phyloP scores from a whole-genome alignment of 1,140 invertebrate genomes.

The Caenorhabditis tropicalis region DNA sequence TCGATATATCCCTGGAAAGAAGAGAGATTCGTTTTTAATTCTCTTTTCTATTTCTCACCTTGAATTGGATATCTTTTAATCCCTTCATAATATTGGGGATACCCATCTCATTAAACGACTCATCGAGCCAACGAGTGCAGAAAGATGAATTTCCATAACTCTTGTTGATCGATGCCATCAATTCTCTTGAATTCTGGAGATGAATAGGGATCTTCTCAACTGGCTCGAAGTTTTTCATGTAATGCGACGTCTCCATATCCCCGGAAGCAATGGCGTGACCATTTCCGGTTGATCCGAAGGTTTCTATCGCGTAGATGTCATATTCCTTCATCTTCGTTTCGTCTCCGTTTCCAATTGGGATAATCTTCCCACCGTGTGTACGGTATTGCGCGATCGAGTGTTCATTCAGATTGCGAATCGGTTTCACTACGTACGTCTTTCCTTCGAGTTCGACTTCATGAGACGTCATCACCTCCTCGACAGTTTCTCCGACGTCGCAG shows the following conservation, averaged over 20 bases:
- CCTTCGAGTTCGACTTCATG: constrained; percentile 98
- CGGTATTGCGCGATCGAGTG: constrained; percentile 69
- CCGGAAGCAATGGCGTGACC: constrained; percentile 97
- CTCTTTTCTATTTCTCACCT: too few relatives aligned
- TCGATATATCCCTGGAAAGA: constrained; percentile 80
- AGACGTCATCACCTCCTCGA: constrained; percentile 97
- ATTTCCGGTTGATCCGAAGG: constrained; percentile 96
- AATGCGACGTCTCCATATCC: constrained; percentile 98
- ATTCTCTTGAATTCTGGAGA: constrained; percentile 77
- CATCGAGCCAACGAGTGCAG: constrained; percentile 97
- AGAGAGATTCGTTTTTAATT: too few relatives aligned
- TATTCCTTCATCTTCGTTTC: constrained; percentile 90
- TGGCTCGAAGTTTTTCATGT: constrained; percentile 99
- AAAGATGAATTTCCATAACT: constrained; percentile 97
- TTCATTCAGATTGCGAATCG: constrained; percentile 84
- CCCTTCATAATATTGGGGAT: constrained; percentile 97
- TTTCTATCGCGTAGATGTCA: constrained; percentile 95
- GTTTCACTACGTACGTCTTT: constrained; percentile 93
- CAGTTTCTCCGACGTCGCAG: constrained; percentile 94
- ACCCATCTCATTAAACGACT: constrained; percentile 90
- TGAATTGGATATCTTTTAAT: constrained; percentile 96
- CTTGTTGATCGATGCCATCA: constrained; percentile 94
- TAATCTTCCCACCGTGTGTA: constrained; percentile 98
- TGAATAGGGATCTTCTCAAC: constrained; percentile 65
- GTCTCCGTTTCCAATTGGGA: constrained; percentile 98